Base-by-base conservation (phyloP, 2,113 vertebrate genomes). In the Silurus asotus region DNA sequence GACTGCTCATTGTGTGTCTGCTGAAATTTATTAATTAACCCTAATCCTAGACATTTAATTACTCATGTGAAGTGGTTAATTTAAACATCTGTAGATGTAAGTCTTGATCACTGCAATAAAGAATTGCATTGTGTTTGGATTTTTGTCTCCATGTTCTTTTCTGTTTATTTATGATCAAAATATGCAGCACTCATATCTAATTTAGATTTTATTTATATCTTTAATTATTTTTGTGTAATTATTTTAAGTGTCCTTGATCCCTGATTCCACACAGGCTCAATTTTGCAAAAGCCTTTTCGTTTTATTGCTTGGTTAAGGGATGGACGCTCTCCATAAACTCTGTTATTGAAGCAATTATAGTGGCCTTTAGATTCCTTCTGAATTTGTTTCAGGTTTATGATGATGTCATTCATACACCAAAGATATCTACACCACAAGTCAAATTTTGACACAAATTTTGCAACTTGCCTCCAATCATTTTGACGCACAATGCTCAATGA, bases 21-120 rank as follows among this genome's bases (percentile, higher is more conserved):
- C 95, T 95, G 94, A 96, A 96, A 97, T 98, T 97, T 96, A 98
- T 98, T 96, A 97, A 97, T 97, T 96, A 96, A 95, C 93, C 96
- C 91, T 91, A 93, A 94, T 93, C 90, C 91, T 85, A 93, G 94
- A 93, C 92, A 93, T 95, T 96, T 95, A 93, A 95, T 97, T 96
- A 93, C 89, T 95, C 93, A 93, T 92, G 93, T 94, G 93, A 92
- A 92, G 93, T 93, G 76, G 89, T 91, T 93, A 91, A 93, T 92
- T 91, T 87, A 90, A 93, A 93, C 91, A 92, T 92, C 87, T 92
- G 85, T 90, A 89, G 3, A 91, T 86, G 87, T 91, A 92, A 80
- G 81, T 0, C 65, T 80, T 89, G 62, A 84, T 84, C 77, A 83
- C 49, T 80, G 88, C 69, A 77, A 82, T 90, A 89, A 90, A 84